Percentiles rank a stretch among this genome's conserved stretches.
Conservation (phyloP, 1,140 invertebrate species). For the Rhynchophorus ferrugineus region DNA sequence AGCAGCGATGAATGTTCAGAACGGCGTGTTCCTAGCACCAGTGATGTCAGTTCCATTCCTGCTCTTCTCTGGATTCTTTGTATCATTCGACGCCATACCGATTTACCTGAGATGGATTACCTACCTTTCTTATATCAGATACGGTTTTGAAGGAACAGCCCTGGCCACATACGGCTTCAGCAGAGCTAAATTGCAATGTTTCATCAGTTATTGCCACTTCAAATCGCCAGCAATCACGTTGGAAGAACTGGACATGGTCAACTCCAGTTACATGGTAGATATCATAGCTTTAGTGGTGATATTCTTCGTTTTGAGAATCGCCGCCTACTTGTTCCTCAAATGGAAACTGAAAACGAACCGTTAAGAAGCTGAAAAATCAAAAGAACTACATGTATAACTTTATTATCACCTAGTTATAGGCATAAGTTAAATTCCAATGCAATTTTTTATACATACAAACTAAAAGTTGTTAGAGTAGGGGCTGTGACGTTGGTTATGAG, state of each 20-base stretch:
- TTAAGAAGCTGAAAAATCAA: too few relatives aligned
- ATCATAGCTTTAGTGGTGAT: conserved; percentile 79
- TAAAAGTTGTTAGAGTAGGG: neutral
- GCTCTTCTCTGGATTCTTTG: conserved; percentile 94
- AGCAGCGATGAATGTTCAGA: conserved; percentile 88
- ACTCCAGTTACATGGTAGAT: conserved; percentile 69
- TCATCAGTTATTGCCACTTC: conserved; percentile 78
- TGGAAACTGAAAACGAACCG: conserved; percentile 75
- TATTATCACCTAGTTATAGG: too few relatives aligned
- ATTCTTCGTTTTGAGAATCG: conserved; percentile 77
- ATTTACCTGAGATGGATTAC: conserved; percentile 92
- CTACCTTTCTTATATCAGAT: conserved; percentile 90
- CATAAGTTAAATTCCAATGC: too few relatives aligned
- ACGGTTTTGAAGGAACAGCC: conserved; percentile 90
- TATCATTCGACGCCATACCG: conserved; percentile 93
- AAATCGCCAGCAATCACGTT: conserved; percentile 81
- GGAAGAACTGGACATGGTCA: conserved; percentile 78
- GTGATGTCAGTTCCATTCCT: conserved; percentile 92
- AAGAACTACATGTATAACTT: too few relatives aligned
- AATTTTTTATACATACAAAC: too few relatives aligned
- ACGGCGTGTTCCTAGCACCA: conserved; percentile 92
- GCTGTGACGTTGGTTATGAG: neutral
- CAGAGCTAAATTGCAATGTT: conserved; percentile 71
- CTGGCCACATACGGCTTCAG: conserved; percentile 88
- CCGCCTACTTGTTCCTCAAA: conserved; percentile 85